phyloP scores from a whole-genome alignment of 2,888 invertebrate genomes.

The Ellobium chinense region DNA sequence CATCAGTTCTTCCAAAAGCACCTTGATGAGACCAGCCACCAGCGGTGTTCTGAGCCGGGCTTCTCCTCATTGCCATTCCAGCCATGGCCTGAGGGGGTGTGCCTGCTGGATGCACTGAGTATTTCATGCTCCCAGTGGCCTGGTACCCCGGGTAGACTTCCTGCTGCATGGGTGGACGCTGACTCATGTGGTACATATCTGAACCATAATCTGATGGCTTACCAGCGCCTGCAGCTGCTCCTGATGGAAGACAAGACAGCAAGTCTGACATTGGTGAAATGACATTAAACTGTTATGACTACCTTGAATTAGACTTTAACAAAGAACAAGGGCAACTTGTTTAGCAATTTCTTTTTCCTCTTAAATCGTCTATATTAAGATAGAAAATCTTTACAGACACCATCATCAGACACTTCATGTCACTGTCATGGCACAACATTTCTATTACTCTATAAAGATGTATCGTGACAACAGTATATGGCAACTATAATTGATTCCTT shows the following conservation, averaged over 20 bases:
- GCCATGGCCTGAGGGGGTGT: constrained; percentile 55
- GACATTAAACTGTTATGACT: too few species aligned
- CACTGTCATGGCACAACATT: too few species aligned
- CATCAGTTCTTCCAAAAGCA: constrained; percentile 65
- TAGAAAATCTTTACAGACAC: too few species aligned
- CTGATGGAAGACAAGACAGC: not conserved
- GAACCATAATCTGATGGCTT: constrained; percentile 46
- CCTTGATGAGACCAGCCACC: constrained; percentile 66
- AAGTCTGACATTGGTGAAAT: too few species aligned
- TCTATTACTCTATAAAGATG: too few species aligned
- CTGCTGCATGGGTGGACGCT: constrained; percentile 43
- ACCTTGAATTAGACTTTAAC: too few species aligned
- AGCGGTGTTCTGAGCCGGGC: constrained; percentile 61
- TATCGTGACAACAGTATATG: too few species aligned
- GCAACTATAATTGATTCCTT: too few species aligned
- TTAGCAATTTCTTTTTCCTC: too few species aligned
- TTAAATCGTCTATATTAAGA: too few species aligned
- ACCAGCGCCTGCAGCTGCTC: constrained; percentile 28
- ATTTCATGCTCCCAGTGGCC: constrained; percentile 63
- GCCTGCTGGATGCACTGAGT: constrained; percentile 63
- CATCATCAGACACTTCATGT: too few species aligned
- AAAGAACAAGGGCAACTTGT: too few species aligned
- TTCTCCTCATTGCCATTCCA: constrained; percentile 58
- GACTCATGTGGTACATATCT: constrained; percentile 53
- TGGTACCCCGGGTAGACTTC: constrained; percentile 63